These are phyloP conservation scores for Agriopis leucophaearia DNA, from an alignment of 2,888 invertebrate genomes.

Conservation along the genomic window DNA sequence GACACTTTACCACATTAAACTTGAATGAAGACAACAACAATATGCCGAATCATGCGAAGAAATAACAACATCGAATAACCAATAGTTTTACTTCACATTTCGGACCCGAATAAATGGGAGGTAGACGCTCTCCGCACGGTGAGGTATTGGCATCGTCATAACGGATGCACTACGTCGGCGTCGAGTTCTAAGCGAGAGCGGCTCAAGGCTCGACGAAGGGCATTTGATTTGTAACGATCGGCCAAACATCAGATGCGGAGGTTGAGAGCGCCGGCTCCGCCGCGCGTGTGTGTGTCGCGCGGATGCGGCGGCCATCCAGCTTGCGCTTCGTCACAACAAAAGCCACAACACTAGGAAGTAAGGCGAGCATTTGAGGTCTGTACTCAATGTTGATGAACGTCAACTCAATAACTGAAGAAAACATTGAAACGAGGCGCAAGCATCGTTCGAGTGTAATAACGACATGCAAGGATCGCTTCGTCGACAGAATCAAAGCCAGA, in stretches of 20 bases:
- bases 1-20: constrained; percentile 70
- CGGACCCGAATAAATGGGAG: constrained; percentile 68
- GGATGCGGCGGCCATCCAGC: constrained; percentile 62
- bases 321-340: constrained; percentile 65
- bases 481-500: constrained; percentile 57
- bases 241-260: constrained; percentile 63
- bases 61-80: constrained; percentile 78
- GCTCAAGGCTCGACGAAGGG: constrained; percentile 21
- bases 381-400: constrained; percentile 26
- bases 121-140: constrained; percentile 66
- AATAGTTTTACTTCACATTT: constrained; percentile 65
- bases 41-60: constrained; percentile 81
- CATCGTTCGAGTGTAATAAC: constrained; percentile 68
- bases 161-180: constrained; percentile 15
- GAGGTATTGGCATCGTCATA: constrained; percentile 49
- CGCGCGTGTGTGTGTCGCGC: constrained; percentile 80
- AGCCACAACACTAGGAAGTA: constrained; percentile 12
- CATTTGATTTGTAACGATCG: constrained; percentile 47
- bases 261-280: constrained; percentile 82
- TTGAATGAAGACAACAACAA: constrained; percentile 79
- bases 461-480: constrained; percentile 75
- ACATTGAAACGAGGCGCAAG: constrained; percentile 65
- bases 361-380: constrained; percentile 10
- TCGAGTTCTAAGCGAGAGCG: constrained; percentile 14
- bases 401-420: constrained; percentile 23